These are phyloP conservation scores for Drosophila ambigua DNA, from an alignment of 1,140 invertebrate species.

Conservation along the genomic window DNA sequence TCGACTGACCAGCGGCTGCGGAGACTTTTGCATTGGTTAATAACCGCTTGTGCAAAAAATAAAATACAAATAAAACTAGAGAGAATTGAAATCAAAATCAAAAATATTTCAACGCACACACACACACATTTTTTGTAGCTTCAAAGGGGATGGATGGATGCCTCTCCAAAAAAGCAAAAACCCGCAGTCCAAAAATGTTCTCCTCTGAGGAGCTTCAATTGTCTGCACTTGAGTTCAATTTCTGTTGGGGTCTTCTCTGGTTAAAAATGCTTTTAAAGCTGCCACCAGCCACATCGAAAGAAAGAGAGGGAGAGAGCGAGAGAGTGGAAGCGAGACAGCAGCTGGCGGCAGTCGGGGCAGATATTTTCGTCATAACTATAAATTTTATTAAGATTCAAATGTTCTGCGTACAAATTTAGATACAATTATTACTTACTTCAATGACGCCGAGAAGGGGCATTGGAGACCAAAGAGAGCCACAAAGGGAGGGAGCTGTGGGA, in stretches of 20 bases:
- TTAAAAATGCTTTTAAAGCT: slow-evolving; percentile 72
- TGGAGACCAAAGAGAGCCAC: background rate
- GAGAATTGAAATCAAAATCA: slow-evolving; percentile 56
- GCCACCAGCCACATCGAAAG: slow-evolving; percentile 9
- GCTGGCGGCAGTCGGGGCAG: background rate
- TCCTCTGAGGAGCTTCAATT: slow-evolving; percentile 68
- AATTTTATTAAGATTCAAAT: slow-evolving; percentile 78
- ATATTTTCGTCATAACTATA: slow-evolving; percentile 74
- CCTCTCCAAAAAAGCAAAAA: slow-evolving; percentile 39
- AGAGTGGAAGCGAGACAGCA: background rate
- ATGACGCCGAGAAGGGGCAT: slow-evolving; percentile 28
- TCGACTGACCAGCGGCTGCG: slow-evolving; percentile 15
- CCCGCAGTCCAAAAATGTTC: slow-evolving; percentile 50
- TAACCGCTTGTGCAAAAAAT: slow-evolving; percentile 64
- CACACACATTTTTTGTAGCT: slow-evolving; percentile 30
- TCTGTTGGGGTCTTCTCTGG: slow-evolving; percentile 42
- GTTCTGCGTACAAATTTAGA: slow-evolving; percentile 74
- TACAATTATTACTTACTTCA: slow-evolving; percentile 77
- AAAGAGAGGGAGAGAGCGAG: no score
- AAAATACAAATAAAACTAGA: slow-evolving; percentile 43
- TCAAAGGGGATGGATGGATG: slow-evolving; percentile 47
- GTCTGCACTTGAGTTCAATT: slow-evolving; percentile 82
- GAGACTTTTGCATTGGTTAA: slow-evolving; percentile 52
- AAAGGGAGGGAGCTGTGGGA: background rate
- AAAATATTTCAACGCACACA: slow-evolving; percentile 13